Evolutionary conservation across 2,113 vertebrate species (phyloP).

Genomic region (Tetraodon nigroviridis): DNA sequence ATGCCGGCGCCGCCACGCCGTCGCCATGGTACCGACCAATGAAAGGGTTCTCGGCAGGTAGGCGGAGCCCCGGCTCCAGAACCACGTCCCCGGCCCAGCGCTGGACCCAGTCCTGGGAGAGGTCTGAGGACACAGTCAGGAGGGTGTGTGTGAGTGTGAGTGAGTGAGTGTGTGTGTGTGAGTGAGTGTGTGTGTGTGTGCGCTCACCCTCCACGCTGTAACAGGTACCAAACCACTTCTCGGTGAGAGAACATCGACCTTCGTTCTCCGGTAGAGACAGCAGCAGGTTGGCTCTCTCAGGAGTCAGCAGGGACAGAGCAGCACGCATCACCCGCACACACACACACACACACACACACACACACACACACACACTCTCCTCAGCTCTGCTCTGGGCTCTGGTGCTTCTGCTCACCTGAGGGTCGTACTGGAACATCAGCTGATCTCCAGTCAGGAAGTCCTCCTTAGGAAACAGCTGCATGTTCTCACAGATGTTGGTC

Average conservation of each 20-base stretch:
- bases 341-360: conserved; percentile 12
- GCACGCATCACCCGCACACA: conserved; percentile 80
- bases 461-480: conserved; percentile 89
- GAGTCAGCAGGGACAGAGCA: conserved; percentile 80
- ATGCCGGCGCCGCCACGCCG: too few species aligned
- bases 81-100: too few species aligned
- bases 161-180: conserved; percentile 5
- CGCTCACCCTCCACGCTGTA: conserved; percentile 81
- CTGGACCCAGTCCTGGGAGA: conserved; percentile 77
- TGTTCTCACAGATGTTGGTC: conserved; percentile 94
- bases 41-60: conserved; percentile 90
- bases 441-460: conserved; percentile 93
- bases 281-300: conserved; percentile 84
- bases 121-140: conserved; percentile 64
- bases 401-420: conserved; percentile 28
- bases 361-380: conserved; percentile 5
- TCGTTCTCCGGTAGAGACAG: conserved; percentile 89
- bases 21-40: conserved; percentile 82
- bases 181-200: conserved; percentile 16
- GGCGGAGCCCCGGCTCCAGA: too few species aligned
- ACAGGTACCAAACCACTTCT: conserved; percentile 91
- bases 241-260: conserved; percentile 80
- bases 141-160: neutral
- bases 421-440: conserved; percentile 84
- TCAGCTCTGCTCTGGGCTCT: neutral